Conservation (phyloP, 2,113 vertebrate species). For the Megaceryle maxima region DNA sequence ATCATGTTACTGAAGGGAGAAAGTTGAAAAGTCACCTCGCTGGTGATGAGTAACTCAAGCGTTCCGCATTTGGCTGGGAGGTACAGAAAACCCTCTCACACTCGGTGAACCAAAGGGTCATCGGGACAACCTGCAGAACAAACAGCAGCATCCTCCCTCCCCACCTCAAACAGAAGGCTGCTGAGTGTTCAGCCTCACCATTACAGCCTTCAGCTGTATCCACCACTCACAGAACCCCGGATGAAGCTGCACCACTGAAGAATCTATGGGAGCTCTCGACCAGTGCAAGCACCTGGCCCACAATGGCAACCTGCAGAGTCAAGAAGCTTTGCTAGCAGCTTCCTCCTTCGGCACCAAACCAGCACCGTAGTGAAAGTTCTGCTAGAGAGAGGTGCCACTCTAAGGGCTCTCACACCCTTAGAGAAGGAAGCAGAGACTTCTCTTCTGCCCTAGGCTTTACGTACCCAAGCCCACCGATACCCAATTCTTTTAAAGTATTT, state of each 20-base stretch:
- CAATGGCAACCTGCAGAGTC: background rate
- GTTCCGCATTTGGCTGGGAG: background rate
- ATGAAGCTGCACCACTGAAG: background rate
- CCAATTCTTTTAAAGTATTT: background rate
- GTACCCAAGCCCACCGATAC: background rate
- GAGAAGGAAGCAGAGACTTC: background rate
- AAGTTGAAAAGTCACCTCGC: background rate
- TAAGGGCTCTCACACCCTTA: background rate
- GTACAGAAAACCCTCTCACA: background rate
- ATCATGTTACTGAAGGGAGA: background rate
- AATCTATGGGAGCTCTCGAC: fast-evolving
- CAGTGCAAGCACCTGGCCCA: background rate
- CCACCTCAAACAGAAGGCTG: background rate
- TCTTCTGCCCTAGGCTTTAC: background rate
- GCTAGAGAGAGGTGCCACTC: too few species aligned
- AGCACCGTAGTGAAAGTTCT: background rate
- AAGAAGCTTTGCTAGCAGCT: fast-evolving
- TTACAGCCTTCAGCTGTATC: background rate
- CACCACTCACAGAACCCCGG: background rate
- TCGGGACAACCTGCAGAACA: fast-evolving
- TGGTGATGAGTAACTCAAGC: fast-evolving
- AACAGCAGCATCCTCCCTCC: background rate
- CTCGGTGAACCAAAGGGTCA: fast-evolving
- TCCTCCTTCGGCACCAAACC: background rate
- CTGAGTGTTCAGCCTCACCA: background rate